Evolutionary conservation across 2,797 vertebrate genomes (phyloP).

Genomic region (Spheniscus humboldti): DNA sequence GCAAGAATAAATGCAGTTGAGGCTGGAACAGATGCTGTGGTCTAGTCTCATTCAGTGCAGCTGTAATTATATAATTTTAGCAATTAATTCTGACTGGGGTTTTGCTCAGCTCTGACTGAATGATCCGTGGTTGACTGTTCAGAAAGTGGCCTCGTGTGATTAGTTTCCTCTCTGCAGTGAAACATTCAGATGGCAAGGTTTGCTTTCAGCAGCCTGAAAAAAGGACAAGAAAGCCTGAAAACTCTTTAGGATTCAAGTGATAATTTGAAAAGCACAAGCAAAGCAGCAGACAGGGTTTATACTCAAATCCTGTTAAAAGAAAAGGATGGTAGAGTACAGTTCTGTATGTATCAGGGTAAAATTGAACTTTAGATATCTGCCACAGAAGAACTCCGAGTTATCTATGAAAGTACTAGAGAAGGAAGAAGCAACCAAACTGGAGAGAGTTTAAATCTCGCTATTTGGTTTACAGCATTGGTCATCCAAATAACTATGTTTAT

Average conservation of each 20-base stretch:
- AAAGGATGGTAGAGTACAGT: not conserved
- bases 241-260: not conserved
- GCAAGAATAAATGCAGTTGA: not conserved
- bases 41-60: slow-evolving; percentile 43
- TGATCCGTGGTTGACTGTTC: not conserved
- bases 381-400: not conserved
- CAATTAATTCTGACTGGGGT: slow-evolving; percentile 54
- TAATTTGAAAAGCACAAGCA: slow-evolving; percentile 27
- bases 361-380: not conserved
- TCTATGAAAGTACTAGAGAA: not conserved
- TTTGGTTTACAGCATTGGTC: not conserved
- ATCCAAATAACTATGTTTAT: not conserved
- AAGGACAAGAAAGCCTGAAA: slow-evolving; percentile 39
- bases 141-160: not conserved
- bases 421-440: not conserved
- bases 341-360: not conserved
- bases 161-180: not conserved
- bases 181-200: not conserved
- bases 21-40: slow-evolving; percentile 28
- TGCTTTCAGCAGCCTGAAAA: not conserved
- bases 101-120: slow-evolving; percentile 10
- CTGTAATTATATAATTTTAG: slow-evolving; percentile 46
- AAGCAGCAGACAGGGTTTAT: not conserved
- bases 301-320: not conserved
- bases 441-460: not conserved